Evolutionary conservation across 1,140 invertebrate species (phyloP).

Genomic region (Mercenaria mercenaria): DNA sequence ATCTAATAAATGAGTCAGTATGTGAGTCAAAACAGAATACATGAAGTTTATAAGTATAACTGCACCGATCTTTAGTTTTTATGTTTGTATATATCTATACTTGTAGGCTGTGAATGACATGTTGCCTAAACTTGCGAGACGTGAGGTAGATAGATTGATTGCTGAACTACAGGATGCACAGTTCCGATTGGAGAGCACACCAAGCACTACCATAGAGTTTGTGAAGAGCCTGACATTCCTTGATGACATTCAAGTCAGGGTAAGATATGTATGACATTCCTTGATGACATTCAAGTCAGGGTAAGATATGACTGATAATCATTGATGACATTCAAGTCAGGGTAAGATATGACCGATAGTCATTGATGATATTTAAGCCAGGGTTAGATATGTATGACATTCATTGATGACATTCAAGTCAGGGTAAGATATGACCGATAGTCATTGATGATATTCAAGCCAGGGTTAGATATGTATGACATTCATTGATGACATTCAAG

Average conservation of each 20-base stretch:
- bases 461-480: constrained; percentile 87
- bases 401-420: constrained; percentile 89
- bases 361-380: constrained; percentile 52
- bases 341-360: constrained; percentile 87
- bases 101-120: constrained; percentile 85
- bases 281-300: not conserved
- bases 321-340: constrained; percentile 89
- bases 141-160: constrained; percentile 88
- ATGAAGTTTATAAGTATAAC: no score
- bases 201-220: constrained; percentile 89
- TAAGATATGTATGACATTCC: constrained; percentile 71
- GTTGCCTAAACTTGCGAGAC: constrained; percentile 88
- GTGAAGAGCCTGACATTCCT: constrained; percentile 91
- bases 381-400: constrained; percentile 88
- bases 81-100: no score
- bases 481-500: constrained; percentile 84
- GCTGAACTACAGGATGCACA: constrained; percentile 89
- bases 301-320: constrained; percentile 88
- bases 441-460: constrained; percentile 89
- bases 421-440: constrained; percentile 85
- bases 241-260: constrained; percentile 88
- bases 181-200: constrained; percentile 89
- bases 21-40: no score
- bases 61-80: no score
- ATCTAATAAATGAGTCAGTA: no score